Evolutionary conservation across 2,797 vertebrate genomes (phyloP).

Genomic region (Halcyon chelicuti): DNA sequence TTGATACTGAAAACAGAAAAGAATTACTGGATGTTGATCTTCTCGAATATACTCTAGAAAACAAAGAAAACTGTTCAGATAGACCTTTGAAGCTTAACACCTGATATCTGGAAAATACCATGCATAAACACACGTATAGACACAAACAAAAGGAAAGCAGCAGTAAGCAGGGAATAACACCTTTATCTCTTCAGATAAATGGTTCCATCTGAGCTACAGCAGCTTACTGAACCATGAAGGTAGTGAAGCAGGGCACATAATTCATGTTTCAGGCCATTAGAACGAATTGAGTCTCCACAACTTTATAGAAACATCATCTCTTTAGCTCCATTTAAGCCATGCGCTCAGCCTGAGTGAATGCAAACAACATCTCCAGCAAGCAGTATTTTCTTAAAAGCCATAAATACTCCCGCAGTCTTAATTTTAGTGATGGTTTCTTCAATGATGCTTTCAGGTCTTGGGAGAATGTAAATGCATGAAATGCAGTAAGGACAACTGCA

Average conservation of each 20-base stretch:
- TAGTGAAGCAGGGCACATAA: slow-evolving; percentile 47
- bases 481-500: neutral
- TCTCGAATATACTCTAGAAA: neutral
- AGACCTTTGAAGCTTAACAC: neutral
- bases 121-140: neutral
- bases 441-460: neutral
- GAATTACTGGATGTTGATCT: neutral
- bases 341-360: slow-evolving; percentile 26
- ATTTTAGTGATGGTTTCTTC: slow-evolving; percentile 53
- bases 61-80: neutral
- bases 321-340: slow-evolving; percentile 42
- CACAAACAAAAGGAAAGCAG: slow-evolving; percentile 2
- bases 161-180: neutral
- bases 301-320: slow-evolving; percentile 59
- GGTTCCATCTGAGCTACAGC: slow-evolving; percentile 14
- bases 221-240: slow-evolving; percentile 38
- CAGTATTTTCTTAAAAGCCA: neutral
- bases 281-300: slow-evolving; percentile 46
- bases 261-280: slow-evolving; percentile 41
- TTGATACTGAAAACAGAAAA: neutral
- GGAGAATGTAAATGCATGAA: neutral
- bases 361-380: slow-evolving; percentile 37
- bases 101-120: neutral
- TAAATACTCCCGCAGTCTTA: neutral
- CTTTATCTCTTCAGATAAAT: slow-evolving; percentile 21